Base-by-base conservation (phyloP, 23 tunicate genomes). In the Diplosoma virens region DNA sequence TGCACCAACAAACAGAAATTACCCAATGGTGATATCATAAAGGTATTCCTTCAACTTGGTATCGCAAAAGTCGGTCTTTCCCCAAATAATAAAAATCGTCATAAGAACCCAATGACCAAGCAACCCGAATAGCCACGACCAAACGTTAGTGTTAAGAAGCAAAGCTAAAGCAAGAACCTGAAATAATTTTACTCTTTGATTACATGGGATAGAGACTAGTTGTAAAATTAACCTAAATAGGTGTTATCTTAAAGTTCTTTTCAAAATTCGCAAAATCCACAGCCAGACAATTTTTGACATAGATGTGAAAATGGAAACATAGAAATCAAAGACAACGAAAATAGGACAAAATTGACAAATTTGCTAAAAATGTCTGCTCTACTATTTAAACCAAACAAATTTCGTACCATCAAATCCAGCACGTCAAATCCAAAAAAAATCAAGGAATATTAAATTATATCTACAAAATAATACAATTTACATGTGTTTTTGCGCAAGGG, bases 101-200 rank as follows among this genome's bases (percentile, higher is more conserved):
- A 59, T 74, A 21, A 58, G 20, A 6, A 59, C 2, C 96, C 84
- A 83, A 50, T 83, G 96, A 27, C 59, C 34, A 14, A 77, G 0
- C 60, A 89, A 59, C 0, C 70, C 59, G 14, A 66, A 41, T 0
- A 89, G 53, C 75, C 81, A 82, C n/a, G 81, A 84, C 75, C 75
- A 78, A 1, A 87, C 78, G 20, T 78, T 82, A 4, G 80, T 75
- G 32, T 79, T 89, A 30, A 89, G 81, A 6, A 89, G 59, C 48
- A 89, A 45, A 2, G 96, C 88, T 0, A 89, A 53, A 9, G 96
- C 96, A 27, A 89, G 71, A n/a, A 89, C 88, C 96, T 89, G 59
- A 25, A 74, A 68, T 55, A 50, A 9, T 64, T 33, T 59, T 28
- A 58, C 21, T n/a, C n/a, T n/a, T n/a, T n/a, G n/a, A n/a, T n/a